These are phyloP conservation scores for Pseudochaenichthys georgianus DNA, from an alignment of 2,797 vertebrate genomes.

Conservation along the genomic window DNA sequence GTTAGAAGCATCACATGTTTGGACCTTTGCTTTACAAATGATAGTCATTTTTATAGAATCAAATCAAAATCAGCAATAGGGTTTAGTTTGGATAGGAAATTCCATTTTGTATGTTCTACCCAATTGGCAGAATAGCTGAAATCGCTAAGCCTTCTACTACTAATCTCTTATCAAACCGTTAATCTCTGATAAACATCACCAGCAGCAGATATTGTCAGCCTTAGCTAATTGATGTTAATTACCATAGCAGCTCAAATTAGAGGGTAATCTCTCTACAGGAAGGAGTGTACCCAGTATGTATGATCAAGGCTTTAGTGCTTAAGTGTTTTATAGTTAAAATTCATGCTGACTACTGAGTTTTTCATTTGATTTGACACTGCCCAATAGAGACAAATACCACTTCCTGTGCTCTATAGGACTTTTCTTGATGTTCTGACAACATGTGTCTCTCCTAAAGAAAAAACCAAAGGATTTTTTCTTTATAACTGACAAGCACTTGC, in stretches of 20 bases:
- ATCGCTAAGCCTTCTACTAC: not conserved
- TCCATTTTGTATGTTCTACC: not conserved
- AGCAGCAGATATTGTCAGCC: not conserved
- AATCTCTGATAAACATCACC: not conserved
- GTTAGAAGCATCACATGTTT: not conserved
- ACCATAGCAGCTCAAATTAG: not conserved
- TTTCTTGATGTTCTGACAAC: not conserved
- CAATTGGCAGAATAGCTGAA: not conserved
- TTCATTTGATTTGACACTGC: no score
- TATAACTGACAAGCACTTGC: not conserved
- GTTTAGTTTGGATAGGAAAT: not conserved
- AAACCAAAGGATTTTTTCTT: no score
- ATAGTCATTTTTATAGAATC: not conserved
- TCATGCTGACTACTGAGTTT: not conserved
- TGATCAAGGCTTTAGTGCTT: not conserved
- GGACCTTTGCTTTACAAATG: not conserved
- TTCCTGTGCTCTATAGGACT: no score
- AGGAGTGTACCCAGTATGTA: not conserved
- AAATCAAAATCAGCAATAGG: not conserved
- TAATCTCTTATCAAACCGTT: not conserved
- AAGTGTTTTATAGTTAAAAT: not conserved
- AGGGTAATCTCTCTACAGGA: not conserved
- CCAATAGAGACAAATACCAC: no score
- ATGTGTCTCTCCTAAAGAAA: not conserved
- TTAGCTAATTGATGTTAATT: not conserved